A percentile compares a stretch with the other conserved stretches of the same genome.
These are phyloP conservation scores for Phaethon lepturus DNA, from an alignment of 2,113 vertebrate species.

Conservation along the genomic window DNA sequence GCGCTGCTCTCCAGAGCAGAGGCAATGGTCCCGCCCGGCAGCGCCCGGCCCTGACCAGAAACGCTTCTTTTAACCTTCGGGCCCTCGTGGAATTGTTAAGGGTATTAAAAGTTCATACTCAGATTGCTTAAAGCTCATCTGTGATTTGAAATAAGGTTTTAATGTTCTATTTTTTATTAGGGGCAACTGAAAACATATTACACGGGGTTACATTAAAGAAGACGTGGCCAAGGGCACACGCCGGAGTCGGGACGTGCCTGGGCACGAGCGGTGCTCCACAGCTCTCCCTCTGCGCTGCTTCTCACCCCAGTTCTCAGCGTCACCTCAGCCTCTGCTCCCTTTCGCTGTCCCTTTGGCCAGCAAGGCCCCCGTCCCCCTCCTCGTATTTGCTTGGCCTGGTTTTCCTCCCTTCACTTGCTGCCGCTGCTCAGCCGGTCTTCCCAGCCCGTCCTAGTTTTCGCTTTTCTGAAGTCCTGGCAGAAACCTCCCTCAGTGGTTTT, in stretches of 20 bases:
- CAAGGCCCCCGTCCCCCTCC: background rate
- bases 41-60: too few species aligned
- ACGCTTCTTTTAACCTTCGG: background rate
- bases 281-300: too few species aligned
- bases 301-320: too few species aligned
- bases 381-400: background rate
- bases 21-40: too few species aligned
- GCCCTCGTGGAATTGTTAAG: background rate
- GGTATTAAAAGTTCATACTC: background rate
- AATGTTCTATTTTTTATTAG: background rate
- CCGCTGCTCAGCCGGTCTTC: background rate
- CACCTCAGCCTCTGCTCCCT: background rate
- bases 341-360: background rate
- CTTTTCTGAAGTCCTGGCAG: too few species aligned
- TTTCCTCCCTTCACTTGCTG: background rate
- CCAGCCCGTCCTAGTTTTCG: background rate
- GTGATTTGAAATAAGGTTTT: background rate
- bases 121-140: background rate
- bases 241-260: background rate
- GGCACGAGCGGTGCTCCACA: background rate
- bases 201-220: too few species aligned
- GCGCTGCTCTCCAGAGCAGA: background rate
- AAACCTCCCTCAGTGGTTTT: background rate
- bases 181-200: background rate
- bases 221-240: too few species aligned